Evolutionary conservation across 1,140 invertebrate species (phyloP).

Genomic region (Grapholita molesta): DNA sequence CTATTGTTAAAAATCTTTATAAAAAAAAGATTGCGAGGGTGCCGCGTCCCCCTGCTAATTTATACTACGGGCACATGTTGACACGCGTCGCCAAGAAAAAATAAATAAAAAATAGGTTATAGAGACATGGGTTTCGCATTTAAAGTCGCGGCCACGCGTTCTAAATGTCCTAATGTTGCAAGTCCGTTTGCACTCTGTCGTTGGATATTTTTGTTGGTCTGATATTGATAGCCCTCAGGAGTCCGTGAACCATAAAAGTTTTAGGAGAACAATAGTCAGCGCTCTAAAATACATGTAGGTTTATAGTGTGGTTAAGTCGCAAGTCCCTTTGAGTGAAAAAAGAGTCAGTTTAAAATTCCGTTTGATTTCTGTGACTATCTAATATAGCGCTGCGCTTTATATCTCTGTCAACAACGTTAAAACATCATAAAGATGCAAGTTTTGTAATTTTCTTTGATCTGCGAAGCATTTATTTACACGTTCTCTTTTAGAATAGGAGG

Average conservation of each 20-base stretch:
- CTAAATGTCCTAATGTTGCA: slow-evolving; percentile 29
- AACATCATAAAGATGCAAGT: not conserved
- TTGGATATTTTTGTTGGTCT: slow-evolving; percentile 38
- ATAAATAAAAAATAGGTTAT: slow-evolving; percentile 64
- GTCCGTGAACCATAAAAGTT: slow-evolving; percentile 20
- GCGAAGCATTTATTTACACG: not conserved
- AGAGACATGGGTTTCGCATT: slow-evolving; percentile 69
- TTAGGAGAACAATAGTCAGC: slow-evolving; percentile 23
- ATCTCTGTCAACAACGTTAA: slow-evolving; percentile 15
- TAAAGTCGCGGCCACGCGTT: slow-evolving; percentile 42
- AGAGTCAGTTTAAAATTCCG: slow-evolving; percentile 19
- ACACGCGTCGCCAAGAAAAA: slow-evolving; percentile 66
- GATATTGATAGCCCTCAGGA: slow-evolving; percentile 44
- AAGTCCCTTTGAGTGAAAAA: slow-evolving; percentile 37
- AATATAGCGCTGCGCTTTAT: not conserved
- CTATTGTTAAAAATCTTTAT: slow-evolving; percentile 73
- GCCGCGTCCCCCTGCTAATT: slow-evolving; percentile 69
- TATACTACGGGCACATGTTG: slow-evolving; percentile 73
- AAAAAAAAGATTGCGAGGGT: slow-evolving; percentile 72
- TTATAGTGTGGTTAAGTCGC: slow-evolving; percentile 43
- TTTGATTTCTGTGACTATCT: not conserved
- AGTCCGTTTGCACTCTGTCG: slow-evolving; percentile 32
- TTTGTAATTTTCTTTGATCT: not conserved
- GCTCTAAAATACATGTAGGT: slow-evolving; percentile 41
- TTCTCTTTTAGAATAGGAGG: not conserved